Evolutionary conservation across 2,888 invertebrate genomes (phyloP).

Genomic region (Scaptomyza flava): DNA sequence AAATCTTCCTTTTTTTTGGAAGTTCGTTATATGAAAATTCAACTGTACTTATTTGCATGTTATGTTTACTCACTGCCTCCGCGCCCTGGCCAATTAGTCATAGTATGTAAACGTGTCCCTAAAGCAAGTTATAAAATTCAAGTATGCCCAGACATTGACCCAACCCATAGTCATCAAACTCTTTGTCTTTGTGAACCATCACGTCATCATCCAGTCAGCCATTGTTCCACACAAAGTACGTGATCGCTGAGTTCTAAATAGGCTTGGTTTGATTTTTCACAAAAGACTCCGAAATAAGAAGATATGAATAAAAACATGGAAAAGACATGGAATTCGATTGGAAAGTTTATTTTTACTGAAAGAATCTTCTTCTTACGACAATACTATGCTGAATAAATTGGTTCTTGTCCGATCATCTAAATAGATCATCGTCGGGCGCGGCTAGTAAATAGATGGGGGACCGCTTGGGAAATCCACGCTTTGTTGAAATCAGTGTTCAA

Average conservation of each 20-base stretch:
- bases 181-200: constrained; percentile 36
- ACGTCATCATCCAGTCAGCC: constrained; percentile 8
- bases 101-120: constrained; percentile 9
- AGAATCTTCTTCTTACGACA: too few species aligned
- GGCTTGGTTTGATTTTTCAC: neutral
- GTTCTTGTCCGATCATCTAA: constrained; percentile 9
- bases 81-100: constrained; percentile 39
- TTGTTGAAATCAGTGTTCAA: neutral
- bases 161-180: constrained; percentile 13
- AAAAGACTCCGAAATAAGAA: neutral
- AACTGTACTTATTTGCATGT: too few species aligned
- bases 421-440: constrained; percentile 8
- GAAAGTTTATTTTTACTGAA: too few species aligned
- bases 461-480: constrained; percentile 5
- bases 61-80: constrained; percentile 2
- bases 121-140: neutral
- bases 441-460: constrained; percentile 9
- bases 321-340: too few species aligned
- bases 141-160: constrained; percentile 30
- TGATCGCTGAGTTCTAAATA: constrained; percentile 11
- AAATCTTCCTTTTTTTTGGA: too few species aligned
- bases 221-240: constrained; percentile 6
- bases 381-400: too few species aligned
- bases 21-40: too few species aligned
- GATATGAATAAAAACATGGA: neutral